Evolutionary conservation across 2,797 vertebrate genomes (phyloP).

Genomic region (Sus cebifrons): DNA sequence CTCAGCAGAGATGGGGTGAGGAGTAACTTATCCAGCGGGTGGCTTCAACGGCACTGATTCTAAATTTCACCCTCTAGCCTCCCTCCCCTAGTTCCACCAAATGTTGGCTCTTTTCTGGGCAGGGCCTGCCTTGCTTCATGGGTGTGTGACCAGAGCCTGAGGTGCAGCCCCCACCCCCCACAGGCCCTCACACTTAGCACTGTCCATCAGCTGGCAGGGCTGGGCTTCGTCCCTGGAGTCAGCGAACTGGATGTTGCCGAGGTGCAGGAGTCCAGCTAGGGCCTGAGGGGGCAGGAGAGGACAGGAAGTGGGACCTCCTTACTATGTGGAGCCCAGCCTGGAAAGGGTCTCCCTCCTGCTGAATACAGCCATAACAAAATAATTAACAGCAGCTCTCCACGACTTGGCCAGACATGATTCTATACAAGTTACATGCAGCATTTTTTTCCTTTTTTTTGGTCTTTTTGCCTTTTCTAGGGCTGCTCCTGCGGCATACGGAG

Average conservation of each 20-base stretch:
- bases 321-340: background rate
- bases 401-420: background rate
- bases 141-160: background rate
- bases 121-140: background rate
- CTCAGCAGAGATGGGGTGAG: background rate
- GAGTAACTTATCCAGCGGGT: background rate
- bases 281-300: constrained; percentile 89
- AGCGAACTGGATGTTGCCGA: constrained; percentile 95
- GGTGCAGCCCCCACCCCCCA: background rate
- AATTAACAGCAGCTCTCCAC: background rate
- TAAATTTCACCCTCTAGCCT: background rate
- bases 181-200: constrained; percentile 92
- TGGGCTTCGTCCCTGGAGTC: constrained; percentile 93
- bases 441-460: no score
- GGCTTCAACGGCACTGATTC: background rate
- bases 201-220: constrained; percentile 91
- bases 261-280: constrained; percentile 95
- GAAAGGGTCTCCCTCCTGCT: background rate
- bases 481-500: no score
- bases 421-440: background rate
- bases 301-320: background rate
- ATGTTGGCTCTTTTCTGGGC: background rate
- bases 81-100: background rate
- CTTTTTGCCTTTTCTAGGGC: no score
- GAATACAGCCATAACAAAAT: background rate